Evolutionary conservation across 2,888 invertebrate species (phyloP).

Genomic region (Neelides folsomi): DNA sequence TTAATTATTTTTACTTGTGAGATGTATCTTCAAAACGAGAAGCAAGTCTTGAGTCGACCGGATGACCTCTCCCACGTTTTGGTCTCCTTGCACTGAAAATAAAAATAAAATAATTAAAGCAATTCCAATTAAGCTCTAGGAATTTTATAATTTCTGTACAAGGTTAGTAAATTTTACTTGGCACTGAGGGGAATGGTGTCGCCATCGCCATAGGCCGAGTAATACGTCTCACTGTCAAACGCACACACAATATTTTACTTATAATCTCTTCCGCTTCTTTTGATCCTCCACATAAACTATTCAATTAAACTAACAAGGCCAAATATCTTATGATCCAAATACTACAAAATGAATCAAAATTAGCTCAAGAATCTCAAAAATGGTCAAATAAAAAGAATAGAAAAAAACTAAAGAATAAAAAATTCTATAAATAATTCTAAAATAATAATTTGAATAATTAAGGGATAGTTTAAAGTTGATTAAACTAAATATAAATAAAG

Average conservation of each 20-base stretch:
- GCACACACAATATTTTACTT: slow-evolving; percentile 8
- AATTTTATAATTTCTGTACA: slow-evolving; percentile 1
- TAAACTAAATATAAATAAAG: no score
- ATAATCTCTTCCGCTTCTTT: background rate
- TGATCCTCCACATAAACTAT: background rate
- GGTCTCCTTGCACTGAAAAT: slow-evolving; percentile 14
- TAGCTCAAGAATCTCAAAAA: no score
- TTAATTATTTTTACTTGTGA: slow-evolving; percentile 23
- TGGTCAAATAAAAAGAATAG: no score
- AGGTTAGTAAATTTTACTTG: slow-evolving; percentile 16
- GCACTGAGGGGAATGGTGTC: slow-evolving; percentile 31
- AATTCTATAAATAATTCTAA: no score
- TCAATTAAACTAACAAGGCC: background rate
- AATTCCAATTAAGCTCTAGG: background rate
- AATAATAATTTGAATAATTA: no score
- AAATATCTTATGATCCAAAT: background rate
- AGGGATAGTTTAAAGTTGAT: no score
- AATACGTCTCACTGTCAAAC: slow-evolving; percentile 28
- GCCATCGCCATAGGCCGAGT: slow-evolving; percentile 29
- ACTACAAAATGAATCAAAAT: no score
- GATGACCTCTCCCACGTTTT: slow-evolving; percentile 12
- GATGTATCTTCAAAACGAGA: slow-evolving; percentile 31
- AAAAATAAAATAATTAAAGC: background rate
- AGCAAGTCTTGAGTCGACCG: slow-evolving; percentile 13
- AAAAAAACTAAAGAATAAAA: no score